These are phyloP conservation scores for Ramazzottius varieornatus DNA, from an alignment of 2,888 invertebrate genomes.

Conservation along the genomic window DNA sequence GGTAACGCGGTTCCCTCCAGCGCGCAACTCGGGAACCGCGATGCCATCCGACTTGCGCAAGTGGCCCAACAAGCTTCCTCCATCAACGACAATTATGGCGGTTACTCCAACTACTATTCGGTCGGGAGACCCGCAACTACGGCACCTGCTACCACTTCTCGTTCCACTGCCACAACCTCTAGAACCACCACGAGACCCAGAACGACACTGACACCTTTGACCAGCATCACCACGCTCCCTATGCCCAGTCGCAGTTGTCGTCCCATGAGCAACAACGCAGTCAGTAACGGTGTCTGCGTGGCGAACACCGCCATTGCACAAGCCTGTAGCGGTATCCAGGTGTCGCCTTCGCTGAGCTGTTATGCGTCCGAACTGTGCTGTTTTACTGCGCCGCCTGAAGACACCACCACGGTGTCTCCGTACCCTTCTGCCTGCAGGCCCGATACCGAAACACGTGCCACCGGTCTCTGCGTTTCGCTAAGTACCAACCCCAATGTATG, in stretches of 20 bases:
- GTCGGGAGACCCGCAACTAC: neutral
- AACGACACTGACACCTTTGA: neutral
- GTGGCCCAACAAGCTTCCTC: no score
- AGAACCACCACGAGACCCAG: neutral
- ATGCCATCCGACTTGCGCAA: neutral
- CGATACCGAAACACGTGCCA: no score
- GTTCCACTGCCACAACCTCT: neutral
- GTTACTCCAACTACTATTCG: neutral
- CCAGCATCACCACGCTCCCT: neutral
- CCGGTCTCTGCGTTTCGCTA: neutral
- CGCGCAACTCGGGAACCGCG: neutral
- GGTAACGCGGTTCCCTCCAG: neutral
- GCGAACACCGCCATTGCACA: neutral
- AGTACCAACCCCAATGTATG: no score
- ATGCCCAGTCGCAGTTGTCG: neutral
- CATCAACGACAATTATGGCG: neutral
- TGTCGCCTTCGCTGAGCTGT: neutral
- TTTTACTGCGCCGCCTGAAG: neutral
- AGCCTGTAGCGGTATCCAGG: neutral
- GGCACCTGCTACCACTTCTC: neutral
- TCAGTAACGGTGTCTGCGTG: neutral
- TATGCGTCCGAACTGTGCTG: neutral
- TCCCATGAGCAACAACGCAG: neutral
- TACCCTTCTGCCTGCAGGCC: no score
- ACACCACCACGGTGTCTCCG: neutral